Evolutionary conservation across 1,140 invertebrate species (phyloP).

Genomic region (Rhopalosiphum padi): DNA sequence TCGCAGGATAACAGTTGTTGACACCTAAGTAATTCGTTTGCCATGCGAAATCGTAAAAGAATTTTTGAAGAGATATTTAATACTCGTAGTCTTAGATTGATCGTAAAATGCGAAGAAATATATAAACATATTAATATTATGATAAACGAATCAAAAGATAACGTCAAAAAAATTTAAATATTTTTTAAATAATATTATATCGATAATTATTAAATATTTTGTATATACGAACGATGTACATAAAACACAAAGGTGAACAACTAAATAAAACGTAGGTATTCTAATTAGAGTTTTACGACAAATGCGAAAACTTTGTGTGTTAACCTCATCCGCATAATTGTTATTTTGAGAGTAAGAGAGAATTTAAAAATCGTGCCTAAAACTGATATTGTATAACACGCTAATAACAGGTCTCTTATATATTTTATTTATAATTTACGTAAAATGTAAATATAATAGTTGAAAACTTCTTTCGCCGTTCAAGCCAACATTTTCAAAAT

Average conservation of each 20-base stretch:
- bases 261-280: not conserved
- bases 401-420: not conserved
- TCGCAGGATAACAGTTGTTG: not conserved
- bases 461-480: too few relatives aligned
- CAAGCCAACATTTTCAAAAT: too few relatives aligned
- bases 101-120: not conserved
- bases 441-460: too few relatives aligned
- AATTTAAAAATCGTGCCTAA: not conserved
- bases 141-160: conserved; percentile 11
- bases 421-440: too few relatives aligned
- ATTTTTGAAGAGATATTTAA: not conserved
- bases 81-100: not conserved
- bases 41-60: not conserved
- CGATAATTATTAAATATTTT: not conserved
- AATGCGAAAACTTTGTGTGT: not conserved
- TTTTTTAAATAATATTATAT: not conserved
- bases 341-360: not conserved
- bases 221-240: not conserved
- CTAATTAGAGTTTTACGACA: not conserved
- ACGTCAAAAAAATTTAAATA: not conserved
- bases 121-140: not conserved
- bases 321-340: not conserved
- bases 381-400: not conserved
- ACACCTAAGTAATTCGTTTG: not conserved
- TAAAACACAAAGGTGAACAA: conserved; percentile 8